Evolutionary conservation across 2,888 invertebrate species (phyloP).

Genomic region (Epirrita christyi): DNA sequence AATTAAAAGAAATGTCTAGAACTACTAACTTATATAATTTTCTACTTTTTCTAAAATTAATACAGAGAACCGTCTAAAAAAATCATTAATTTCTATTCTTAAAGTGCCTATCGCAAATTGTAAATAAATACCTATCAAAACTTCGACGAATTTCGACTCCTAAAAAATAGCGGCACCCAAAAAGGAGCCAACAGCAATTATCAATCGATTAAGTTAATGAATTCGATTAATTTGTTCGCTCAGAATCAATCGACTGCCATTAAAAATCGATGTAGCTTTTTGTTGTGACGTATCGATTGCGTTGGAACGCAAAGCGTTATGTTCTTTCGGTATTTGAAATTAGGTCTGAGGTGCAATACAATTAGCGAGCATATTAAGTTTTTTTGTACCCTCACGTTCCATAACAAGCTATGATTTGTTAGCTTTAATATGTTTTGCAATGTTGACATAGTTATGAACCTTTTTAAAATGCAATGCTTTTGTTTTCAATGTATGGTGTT

Average conservation of each 20-base stretch:
- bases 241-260: slow-evolving; percentile 50
- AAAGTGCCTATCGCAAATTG: not conserved
- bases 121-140: not conserved
- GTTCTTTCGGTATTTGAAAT: slow-evolving; percentile 44
- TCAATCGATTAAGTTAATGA: slow-evolving; percentile 42
- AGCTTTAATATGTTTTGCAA: not conserved
- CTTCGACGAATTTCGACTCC: not conserved
- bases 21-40: not conserved
- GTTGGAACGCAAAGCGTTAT: slow-evolving; percentile 49
- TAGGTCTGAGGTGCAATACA: slow-evolving; percentile 53
- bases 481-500: no score
- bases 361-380: slow-evolving; percentile 43
- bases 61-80: no score
- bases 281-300: slow-evolving; percentile 44
- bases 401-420: slow-evolving; percentile 10
- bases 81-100: no score
- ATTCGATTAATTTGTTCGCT: slow-evolving; percentile 64
- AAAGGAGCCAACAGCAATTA: slow-evolving; percentile 27
- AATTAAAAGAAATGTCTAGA: not conserved
- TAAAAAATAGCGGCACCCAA: slow-evolving; percentile 26
- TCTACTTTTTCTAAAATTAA: not conserved
- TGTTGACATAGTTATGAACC: not conserved
- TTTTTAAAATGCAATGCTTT: no score
- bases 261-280: slow-evolving; percentile 43
- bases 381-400: slow-evolving; percentile 24